Base-by-base conservation (phyloP, 2,888 invertebrate genomes). In the Lepetodrilus schrolli region DNA sequence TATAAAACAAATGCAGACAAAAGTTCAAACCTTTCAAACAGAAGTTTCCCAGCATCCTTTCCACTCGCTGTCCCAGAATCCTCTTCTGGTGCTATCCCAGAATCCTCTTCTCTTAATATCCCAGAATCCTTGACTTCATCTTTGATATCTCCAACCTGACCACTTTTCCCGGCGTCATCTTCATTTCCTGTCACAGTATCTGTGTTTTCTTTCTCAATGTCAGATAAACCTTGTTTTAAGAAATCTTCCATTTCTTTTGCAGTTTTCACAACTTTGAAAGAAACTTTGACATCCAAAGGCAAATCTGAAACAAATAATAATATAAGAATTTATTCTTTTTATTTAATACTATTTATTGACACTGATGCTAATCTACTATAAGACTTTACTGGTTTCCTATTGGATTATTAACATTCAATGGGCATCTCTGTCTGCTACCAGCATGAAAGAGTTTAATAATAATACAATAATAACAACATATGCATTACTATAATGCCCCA, bases 231-330 rank as follows among this genome's bases (percentile, higher is more conserved):
- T 10, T 76, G 65, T 51, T 75, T 50, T n/a, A 78, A 50, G 34
- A 80, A 77, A 10, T 71, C 68, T 68, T 81, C 77, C 13, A 83
- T 58, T 50, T 81, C 81, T 10, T 74, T 72, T 17, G 75, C 72
- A 38, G 66, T 69, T 48, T 76, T 70, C 13, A 80, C 72, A 4
- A 77, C 74, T 51, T 81, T 80, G n/a, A 72, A 37, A 10, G 75
- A 75, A 48, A 78, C 66, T 48, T 72, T 72, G 21, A 72, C 47
- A 72, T 72, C 66, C 30, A 47, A 34, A 26, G 43, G 21, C 34
- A 50, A 37, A 7, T 49, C 70, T 70, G 50, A 21, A 70, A 20
- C 10, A 43, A 17, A 17, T 2, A n/a, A n/a, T n/a, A n/a, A n/a
- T n/a, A n/a, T n/a, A n/a, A n/a, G n/a, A n/a, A n/a, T n/a, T n/a